Base-by-base conservation (phyloP, 2,888 invertebrate genomes). In the Rugalucina vietnamica region DNA sequence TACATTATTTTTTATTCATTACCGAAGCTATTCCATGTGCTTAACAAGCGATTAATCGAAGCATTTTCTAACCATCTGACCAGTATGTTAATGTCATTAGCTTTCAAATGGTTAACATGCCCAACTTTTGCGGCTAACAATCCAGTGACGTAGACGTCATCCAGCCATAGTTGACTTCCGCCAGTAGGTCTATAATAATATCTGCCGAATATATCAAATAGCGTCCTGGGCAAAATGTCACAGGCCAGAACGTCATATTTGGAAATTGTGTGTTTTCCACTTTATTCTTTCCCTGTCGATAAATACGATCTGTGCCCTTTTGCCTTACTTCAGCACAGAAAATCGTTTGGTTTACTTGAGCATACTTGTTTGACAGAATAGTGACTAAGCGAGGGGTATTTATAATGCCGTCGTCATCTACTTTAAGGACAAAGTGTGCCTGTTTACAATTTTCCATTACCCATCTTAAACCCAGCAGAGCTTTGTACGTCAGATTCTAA, bases 81-180 rank as follows among this genome's bases (percentile, higher is more conserved):
- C n/a, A n/a, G n/a, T n/a, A n/a, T n/a, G n/a, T 98, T 98, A 82
- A 99, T 98, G 95, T 98, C 98, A 95, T 98, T 96, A 88, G 99
- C 77, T 49, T 89, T 81, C 18, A 87, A 80, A 80, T 90, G 91
- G 1, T 79, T 87, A 5, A 92, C 88, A 8, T 88, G 76, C 0
- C 90, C 89, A 14, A 93, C 89, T 73, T 93, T 93, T 27, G 87
- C 82, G 0, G 93, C 90, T 27, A 94, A 86, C 24, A 94, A 77
- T 12, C 94, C 94, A 54, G 91, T 94, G 21, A 94, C 81, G 76
- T 94, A 94, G 21, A 94, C 93, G 82, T 94, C 94, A 72, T 94
- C 94, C n/a, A 94, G 91, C 94, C 94, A 94, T 90, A 94, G 57
- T 82, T 86, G 0, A 94, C 89, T 0, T 92, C 91, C 32, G 87